Evolutionary conservation across 2,797 vertebrate species (phyloP), one percentile per base, ranked within the genome.

Genomic region (Oryzias sinensis): DNA sequence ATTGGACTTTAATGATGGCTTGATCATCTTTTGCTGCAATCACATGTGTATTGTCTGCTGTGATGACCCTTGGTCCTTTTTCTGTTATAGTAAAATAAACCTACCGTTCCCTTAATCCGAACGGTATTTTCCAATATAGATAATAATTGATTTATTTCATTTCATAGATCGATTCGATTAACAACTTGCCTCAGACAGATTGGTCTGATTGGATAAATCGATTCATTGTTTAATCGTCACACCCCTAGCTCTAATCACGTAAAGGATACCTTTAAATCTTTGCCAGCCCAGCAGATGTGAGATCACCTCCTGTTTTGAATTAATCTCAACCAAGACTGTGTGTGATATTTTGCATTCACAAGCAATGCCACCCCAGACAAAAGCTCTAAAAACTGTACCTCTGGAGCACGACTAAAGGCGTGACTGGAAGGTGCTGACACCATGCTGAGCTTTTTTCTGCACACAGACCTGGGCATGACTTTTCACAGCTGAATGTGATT

Each of bases 401-500:
- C 33, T 14, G n/a, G 47, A 53, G 51, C 29, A 48, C 60, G 45
- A 56, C 27, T 45, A 53, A 68, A 66, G 42, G 22, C 74, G 65
- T 64, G 68, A 62, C 43, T 0, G 43, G 49, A 64, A 61, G 61
- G 72, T 50, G 59, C 48, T 40, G 52, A 68, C 58, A 70, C 55
- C 63, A 78, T 18, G 55, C 77, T 77, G 70, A 75, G 56, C 24
- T 54, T 69, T 75, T 22, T 74, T 74, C 71, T 73, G 70, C 74
- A 75, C 48, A 68, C 73, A 70, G 65, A 78, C 61, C 64, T 50
- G 33, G 50, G 75, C 27, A 52, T 70, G 62, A 50, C 70, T 79
- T 78, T 80, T 69, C 43, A 17, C 66, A 53, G 46, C 42, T 15
- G 20, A 76, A 74, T 70, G 65, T 66, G 55, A 47, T 67, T 79